Evolutionary conservation across 1,140 invertebrate genomes (phyloP), one percentile per base, ranked within the genome.

Genomic region (Lucilia cuprina): DNA sequence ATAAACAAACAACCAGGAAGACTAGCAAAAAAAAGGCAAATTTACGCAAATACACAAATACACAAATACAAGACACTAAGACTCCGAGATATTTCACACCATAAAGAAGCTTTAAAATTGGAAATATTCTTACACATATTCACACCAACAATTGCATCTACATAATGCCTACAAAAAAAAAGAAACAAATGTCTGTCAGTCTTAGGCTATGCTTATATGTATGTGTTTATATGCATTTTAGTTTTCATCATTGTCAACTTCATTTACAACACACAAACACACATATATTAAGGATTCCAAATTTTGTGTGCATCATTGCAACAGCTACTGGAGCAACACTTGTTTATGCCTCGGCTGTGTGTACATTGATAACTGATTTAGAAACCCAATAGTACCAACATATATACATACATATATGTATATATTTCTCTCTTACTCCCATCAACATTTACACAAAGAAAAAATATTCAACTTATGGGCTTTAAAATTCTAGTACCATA

Each of bases 171-270:
- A 9, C 7, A n/a, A 70, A 70, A 70, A n/a, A 70, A 70, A 25
- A 25, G 21, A 21, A 70, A 70, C n/a, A n/a, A n/a, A n/a, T n/a
- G n/a, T n/a, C 65, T 70, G 65, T 70, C 65, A 70, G 65, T 70
- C 65, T 70, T 70, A 70, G 65, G 21, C n/a, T 60, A n/a, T 17
- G 55, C 14, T 4, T 60, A 17, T 60, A 17, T 60, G 14, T 60
- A 7, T 60, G 55, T 60, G 13, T 60, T 8, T 60, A 5, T 60
- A 10, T 70, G 65, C 19, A 70, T 70, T 19, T 70, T 21, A 70
- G 65, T 70, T 70, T 70, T 70, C 65, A 70, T 70, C 19, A 70
- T 70, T 70, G 65, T 70, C 65, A 70, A 70, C 65, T 70, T 70
- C 65, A 70, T 70, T 70, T 70, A n/a, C 65, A 21, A 8, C 7